Conservation (phyloP, 2,797 vertebrate species). For the Xenops minutus region DNA sequence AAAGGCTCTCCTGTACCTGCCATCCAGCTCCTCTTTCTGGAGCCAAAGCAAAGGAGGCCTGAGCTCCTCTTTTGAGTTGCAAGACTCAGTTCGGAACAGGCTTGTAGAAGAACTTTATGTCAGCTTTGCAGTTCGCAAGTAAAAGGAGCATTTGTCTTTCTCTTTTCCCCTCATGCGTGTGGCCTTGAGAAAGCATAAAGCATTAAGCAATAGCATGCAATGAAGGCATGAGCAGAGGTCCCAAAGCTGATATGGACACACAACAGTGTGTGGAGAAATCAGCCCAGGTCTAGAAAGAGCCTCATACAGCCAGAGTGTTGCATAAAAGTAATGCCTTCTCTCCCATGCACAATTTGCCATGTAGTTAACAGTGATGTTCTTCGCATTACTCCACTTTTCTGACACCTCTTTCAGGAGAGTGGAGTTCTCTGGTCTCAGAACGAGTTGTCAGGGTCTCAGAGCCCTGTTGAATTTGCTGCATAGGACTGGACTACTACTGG, state of each 20-base stretch:
- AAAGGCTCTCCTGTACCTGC: background rate
- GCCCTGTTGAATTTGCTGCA: background rate
- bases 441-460: background rate
- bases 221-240: background rate
- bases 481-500: background rate
- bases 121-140: background rate
- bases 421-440: background rate
- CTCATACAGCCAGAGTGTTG: background rate
- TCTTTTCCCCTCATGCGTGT: background rate
- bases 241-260: background rate
- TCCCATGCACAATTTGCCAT: background rate
- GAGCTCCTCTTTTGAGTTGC: background rate
- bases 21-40: background rate
- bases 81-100: background rate
- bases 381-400: background rate
- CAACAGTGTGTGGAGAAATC: background rate
- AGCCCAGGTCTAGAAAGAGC: background rate
- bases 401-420: background rate
- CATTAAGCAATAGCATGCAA: background rate
- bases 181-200: background rate
- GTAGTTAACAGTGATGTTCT: background rate
- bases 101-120: background rate
- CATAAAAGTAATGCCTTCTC: background rate
- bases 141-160: background rate
- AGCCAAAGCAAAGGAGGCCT: background rate